Base-by-base conservation (phyloP, 2,888 invertebrate genomes). In the Stratiomys singularior region DNA sequence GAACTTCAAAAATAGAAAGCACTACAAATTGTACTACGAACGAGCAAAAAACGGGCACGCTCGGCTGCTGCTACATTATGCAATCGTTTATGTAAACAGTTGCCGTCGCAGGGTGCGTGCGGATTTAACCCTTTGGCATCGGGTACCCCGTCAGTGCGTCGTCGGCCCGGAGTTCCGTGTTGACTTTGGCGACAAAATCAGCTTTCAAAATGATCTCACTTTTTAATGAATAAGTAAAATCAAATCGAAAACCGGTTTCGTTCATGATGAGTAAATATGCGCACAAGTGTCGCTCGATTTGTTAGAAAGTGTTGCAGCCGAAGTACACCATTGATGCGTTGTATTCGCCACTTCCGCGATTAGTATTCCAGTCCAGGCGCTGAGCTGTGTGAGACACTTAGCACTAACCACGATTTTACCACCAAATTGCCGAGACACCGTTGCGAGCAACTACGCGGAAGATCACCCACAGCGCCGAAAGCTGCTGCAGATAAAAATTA, bases 151-250 rank as follows among this genome's bases (percentile, higher is more conserved):
- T 9, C 44, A 56, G 18, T n/a, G 56, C n/a, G 63, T 5, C 63
- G 11, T 9, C 63, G 9, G 28, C 46, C 47, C 52, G n/a, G 13
- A 18, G 13, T 37, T 47, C 37, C 21, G n/a, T 58, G 79, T 64
- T 74, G 79, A 78, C 25, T 56, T 78, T 78, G 21, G 18, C 28
- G 85, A 87, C 87, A 87, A 87, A 87, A 87, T 87, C 87, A 87
- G 87, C 87, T 87, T 87, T 87, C 87, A 87, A 87, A 87, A 87
- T 87, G 87, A 87, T 87, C 87, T 87, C 87, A 87, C 87, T 87
- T 85, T 86, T 84, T 27, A 84, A 82, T 84, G 85, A 86, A 86
- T 85, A 86, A 87, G 87, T 86, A 86, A 87, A 87, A 87, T 85
- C 87, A 87, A 87, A 87, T 87, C 87, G 87, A 87, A 87, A 87